Evolutionary conservation across 2,113 vertebrate species (phyloP).

Genomic region (Hucho hucho): DNA sequence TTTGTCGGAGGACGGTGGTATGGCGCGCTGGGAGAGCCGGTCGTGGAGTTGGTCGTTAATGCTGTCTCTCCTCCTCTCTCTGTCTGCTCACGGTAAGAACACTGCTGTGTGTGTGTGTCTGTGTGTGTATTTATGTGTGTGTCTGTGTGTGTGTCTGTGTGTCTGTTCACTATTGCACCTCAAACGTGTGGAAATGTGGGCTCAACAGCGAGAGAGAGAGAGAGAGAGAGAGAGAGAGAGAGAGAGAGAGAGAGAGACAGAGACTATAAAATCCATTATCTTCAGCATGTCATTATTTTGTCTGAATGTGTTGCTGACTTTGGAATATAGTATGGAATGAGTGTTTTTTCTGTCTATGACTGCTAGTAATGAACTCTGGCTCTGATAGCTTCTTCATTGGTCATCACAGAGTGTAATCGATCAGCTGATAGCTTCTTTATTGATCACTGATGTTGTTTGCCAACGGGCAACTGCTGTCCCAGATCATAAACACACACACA

Average conservation of each 20-base stretch:
- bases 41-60: conserved; percentile 64
- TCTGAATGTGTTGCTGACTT: background rate
- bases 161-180: conserved; percentile 18
- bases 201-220: background rate
- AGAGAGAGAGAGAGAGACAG: conserved; percentile 13
- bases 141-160: background rate
- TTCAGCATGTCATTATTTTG: background rate
- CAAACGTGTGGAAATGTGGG: background rate
- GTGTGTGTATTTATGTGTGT: conserved; percentile 6
- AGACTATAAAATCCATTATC: background rate
- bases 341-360: too few species aligned
- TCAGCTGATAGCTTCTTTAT: background rate
- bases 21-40: conserved; percentile 50
- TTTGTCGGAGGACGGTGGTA: conserved; percentile 7
- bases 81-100: conserved; percentile 63
- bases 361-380: background rate
- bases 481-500: too few species aligned
- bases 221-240: conserved; percentile 15
- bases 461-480: too few species aligned
- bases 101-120: conserved; percentile 22
- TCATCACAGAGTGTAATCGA: background rate
- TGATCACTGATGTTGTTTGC: background rate
- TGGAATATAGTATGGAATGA: too few species aligned
- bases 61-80: conserved; percentile 51
- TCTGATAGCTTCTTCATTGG: background rate